phyloP scores from a whole-genome alignment of 2,888 invertebrate species.

The Alentia gelatinosa region DNA sequence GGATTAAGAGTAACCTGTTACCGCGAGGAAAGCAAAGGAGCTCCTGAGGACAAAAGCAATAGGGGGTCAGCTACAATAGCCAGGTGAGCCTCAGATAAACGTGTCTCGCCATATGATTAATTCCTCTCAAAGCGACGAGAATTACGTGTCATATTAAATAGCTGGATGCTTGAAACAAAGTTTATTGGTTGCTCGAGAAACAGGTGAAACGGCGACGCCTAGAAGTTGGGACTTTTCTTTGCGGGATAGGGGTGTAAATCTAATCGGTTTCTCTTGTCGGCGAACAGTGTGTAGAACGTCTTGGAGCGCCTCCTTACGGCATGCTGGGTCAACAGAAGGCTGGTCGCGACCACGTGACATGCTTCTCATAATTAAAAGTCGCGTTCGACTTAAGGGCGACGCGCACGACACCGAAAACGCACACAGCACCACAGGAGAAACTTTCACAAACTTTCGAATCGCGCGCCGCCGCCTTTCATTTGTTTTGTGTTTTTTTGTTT shows the following conservation, averaged over 20 bases:
- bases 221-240: background rate
- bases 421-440: background rate
- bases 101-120: conserved; percentile 19
- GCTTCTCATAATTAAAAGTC: conserved; percentile 2
- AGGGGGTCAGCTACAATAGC: background rate
- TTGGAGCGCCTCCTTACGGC: background rate
- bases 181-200: conserved; percentile 9
- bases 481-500: too few relatives aligned
- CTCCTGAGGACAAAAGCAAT: too few relatives aligned
- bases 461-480: background rate
- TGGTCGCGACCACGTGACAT: background rate
- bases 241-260: conserved; percentile 1
- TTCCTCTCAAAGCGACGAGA: background rate
- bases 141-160: conserved; percentile 32
- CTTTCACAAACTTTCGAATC: background rate
- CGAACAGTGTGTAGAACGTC: background rate
- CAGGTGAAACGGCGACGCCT: background rate
- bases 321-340: background rate
- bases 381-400: background rate
- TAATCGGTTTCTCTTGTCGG: background rate
- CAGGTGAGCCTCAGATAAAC: conserved; percentile 16
- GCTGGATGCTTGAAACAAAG: background rate
- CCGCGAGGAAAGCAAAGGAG: background rate
- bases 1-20: conserved; percentile 27
- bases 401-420: background rate